Conservation (phyloP, 2,113 vertebrate species). For the Prunella fulvescens region DNA sequence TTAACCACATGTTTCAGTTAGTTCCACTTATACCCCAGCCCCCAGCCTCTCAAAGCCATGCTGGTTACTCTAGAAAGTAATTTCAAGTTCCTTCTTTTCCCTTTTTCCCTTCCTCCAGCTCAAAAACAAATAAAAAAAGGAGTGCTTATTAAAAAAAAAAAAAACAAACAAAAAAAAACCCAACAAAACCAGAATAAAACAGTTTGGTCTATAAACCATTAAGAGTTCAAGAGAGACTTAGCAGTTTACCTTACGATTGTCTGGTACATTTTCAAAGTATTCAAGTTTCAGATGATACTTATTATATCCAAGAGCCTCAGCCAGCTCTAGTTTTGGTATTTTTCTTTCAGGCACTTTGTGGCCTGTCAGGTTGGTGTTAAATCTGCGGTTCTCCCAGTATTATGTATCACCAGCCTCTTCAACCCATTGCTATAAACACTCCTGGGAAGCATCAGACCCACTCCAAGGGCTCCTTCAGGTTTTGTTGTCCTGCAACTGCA, state of each 20-base stretch:
- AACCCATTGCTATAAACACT: neutral
- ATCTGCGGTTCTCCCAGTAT: neutral
- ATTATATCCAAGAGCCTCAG: neutral
- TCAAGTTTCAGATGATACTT: constrained; percentile 39
- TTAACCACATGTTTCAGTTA: neutral
- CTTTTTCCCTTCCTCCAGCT: constrained; percentile 27
- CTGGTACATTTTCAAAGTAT: constrained; percentile 15
- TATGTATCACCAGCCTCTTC: neutral
- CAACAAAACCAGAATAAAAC: neutral
- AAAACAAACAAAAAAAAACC: neutral
- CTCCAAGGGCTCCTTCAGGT: neutral
- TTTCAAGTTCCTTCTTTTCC: constrained; percentile 27
- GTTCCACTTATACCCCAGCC: neutral
- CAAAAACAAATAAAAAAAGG: neutral
- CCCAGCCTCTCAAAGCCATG: neutral
- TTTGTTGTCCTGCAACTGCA: neutral
- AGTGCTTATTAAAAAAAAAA: neutral
- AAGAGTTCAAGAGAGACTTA: constrained; percentile 24
- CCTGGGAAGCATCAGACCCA: neutral
- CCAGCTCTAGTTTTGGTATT: constrained; percentile 23
- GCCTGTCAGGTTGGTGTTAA: constrained; percentile 9
- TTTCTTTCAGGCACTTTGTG: constrained; percentile 7
- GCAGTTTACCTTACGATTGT: constrained; percentile 31
- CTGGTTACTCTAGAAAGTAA: neutral
- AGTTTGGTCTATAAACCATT: neutral